These are phyloP conservation scores for Drosophila equinoxialis DNA, from an alignment of 1,140 invertebrate genomes.

Conservation along the genomic window DNA sequence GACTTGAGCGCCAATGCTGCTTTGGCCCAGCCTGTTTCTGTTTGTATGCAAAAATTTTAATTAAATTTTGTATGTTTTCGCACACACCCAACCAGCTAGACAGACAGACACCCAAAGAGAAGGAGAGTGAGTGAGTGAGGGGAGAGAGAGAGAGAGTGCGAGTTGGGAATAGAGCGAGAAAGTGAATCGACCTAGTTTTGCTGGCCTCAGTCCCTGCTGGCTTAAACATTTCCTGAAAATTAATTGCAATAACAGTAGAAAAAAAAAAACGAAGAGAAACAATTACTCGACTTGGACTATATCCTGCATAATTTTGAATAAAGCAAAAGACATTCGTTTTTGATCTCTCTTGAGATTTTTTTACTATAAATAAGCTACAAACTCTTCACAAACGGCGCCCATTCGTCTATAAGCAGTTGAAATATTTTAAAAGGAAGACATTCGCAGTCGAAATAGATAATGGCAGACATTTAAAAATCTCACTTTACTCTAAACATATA, in stretches of 20 bases:
- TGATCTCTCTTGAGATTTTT: too few species aligned
- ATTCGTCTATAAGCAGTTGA: too few species aligned
- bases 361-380: too few species aligned
- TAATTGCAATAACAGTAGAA: constrained; percentile 40
- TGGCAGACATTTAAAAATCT: too few species aligned
- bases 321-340: too few species aligned
- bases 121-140: not conserved
- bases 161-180: constrained; percentile 2
- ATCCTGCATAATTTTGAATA: not conserved
- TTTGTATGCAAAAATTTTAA: constrained; percentile 54
- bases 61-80: constrained; percentile 47
- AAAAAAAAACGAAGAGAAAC: too few species aligned
- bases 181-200: constrained; percentile 11
- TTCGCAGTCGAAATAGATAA: too few species aligned
- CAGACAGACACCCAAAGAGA: not conserved
- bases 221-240: constrained; percentile 40
- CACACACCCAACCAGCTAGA: constrained; percentile 29
- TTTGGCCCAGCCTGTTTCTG: constrained; percentile 44
- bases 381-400: too few species aligned
- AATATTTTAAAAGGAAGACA: too few species aligned
- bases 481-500: too few species aligned
- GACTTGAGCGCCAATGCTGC: constrained; percentile 12
- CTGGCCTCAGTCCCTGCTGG: constrained; percentile 40
- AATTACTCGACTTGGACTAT: not conserved
- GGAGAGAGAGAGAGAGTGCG: not conserved